Evolutionary conservation across 2,888 invertebrate genomes (phyloP), one percentile per base, ranked within the genome.

Genomic region (Caenorhabditis drosophilae): DNA sequence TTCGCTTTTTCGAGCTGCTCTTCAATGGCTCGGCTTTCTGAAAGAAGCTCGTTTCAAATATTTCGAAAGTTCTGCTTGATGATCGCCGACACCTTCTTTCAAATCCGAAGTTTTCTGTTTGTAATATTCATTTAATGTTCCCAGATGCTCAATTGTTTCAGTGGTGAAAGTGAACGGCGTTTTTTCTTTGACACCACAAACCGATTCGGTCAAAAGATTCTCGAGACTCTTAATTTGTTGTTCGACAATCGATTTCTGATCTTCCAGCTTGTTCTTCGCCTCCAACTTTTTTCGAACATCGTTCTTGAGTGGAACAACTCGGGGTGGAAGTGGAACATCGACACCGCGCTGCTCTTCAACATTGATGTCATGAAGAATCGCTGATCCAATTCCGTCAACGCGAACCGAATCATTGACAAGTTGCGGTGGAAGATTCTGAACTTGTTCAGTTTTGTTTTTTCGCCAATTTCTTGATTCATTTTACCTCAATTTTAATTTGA

Each of bases 371-470:
- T 58, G 63, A 26, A 63, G 52, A 18, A 44, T 41, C n/a, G 63
- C 63, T 4, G 38, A 23, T 4, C 63, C 63, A 20, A 23, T 23
- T 41, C 63, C 63, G 15, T 49, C 41, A 2, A 63, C 57, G 27
- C 63, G 57, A 16, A 63, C 36, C 20, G 57, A 53, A 15, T 63
- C 58, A 31, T 57, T 52, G n/a, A 63, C 49, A 15, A 63, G 25
- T n/a, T 63, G 54, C 35, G 48, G 49, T 40, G 63, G 57, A 12
- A 63, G 50, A 23, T 63, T 57, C 54, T 58, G 56, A 35, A 62
- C 36, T 20, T 48, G n/a, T n/a, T n/a, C n/a, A n/a, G n/a, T n/a
- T n/a, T n/a, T n/a, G n/a, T n/a, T n/a, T n/a, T n/a, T n/a, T n/a
- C n/a, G n/a, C n/a, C n/a, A n/a, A n/a, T n/a, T n/a, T n/a, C n/a